Conservation (phyloP, 1,140 invertebrate species). For the Meloidogyne floridensis region DNA sequence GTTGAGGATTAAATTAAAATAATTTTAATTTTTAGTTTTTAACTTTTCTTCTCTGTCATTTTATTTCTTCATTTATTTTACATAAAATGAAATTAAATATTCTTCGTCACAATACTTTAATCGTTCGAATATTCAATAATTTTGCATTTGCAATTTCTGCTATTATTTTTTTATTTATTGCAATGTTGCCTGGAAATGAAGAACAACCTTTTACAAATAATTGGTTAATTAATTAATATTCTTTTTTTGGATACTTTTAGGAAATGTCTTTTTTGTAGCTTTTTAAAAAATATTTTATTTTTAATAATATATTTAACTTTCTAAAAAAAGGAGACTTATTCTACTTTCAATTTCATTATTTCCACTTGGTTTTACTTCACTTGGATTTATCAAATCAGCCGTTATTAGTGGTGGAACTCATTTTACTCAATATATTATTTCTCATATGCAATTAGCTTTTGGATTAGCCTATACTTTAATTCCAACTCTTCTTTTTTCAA, state of each 20-base stretch:
- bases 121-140: conserved; percentile 43
- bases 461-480: conserved; percentile 37
- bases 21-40: conserved; percentile 14
- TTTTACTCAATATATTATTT: conserved; percentile 46
- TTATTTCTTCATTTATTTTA: conserved; percentile 13
- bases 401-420: conserved; percentile 41
- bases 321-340: conserved; percentile 12
- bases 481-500: conserved; percentile 41
- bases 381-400: conserved; percentile 42
- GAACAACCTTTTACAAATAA: neutral
- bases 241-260: no score
- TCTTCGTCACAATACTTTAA: conserved; percentile 13
- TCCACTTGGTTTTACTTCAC: conserved; percentile 39
- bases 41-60: conserved; percentile 13
- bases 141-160: conserved; percentile 30
- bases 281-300: neutral
- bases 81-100: conserved; percentile 13
- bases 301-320: neutral
- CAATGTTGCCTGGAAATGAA: conserved; percentile 23
- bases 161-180: conserved; percentile 36
- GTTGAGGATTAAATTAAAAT: neutral
- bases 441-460: conserved; percentile 41
- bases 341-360: conserved; percentile 35
- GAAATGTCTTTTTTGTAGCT: no score
- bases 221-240: no score